Conservation (phyloP, 2,113 vertebrate species). For the Dolichotis patagonum region DNA sequence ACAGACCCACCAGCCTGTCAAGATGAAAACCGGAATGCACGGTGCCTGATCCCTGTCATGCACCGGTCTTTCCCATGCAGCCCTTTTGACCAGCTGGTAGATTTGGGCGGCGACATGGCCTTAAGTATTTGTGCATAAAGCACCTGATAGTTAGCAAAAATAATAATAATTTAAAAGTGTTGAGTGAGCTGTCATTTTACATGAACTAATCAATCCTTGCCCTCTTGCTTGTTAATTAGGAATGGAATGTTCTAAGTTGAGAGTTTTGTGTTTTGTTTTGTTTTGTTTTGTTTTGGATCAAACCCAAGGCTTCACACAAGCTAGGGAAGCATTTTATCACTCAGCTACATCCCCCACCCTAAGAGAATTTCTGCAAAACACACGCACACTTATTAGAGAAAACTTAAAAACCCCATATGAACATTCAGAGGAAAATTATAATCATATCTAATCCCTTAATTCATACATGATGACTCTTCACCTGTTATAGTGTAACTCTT, state of each 20-base stretch:
- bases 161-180: constrained; percentile 42
- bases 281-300: background rate
- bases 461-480: background rate
- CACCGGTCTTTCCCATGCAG: background rate
- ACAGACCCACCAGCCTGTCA: background rate
- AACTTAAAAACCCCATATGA: background rate
- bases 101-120: background rate
- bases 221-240: background rate
- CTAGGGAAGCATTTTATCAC: background rate
- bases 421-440: background rate
- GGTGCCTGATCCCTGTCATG: background rate
- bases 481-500: background rate
- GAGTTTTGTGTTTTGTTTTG: background rate
- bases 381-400: constrained; percentile 8
- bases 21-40: constrained; percentile 15
- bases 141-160: constrained; percentile 37
- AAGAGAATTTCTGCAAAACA: background rate
- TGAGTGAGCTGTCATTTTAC: background rate
- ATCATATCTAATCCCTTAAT: background rate
- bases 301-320: background rate
- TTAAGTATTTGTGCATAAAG: constrained; percentile 46
- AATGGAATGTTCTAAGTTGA: constrained; percentile 29
- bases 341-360: background rate
- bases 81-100: background rate
- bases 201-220: background rate